Base-by-base conservation (phyloP, 1,140 invertebrate species). In the Thaumetopoea pityocampa region DNA sequence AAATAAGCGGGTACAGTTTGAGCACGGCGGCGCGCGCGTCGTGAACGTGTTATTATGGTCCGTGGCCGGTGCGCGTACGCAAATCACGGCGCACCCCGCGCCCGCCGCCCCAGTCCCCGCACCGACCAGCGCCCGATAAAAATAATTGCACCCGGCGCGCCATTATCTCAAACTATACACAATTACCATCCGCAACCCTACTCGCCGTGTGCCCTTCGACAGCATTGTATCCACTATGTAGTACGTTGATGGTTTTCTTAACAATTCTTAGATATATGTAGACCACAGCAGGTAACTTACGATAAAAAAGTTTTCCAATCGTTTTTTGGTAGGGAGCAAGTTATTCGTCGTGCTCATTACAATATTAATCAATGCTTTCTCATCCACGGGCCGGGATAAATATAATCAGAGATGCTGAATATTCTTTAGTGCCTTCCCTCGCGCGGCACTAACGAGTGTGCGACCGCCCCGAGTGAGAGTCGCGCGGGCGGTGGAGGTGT, bases 311-410 rank as follows among this genome's bases (percentile, higher is more conserved):
- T 15, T 4, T 2, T 12, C 27, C 22, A 27, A 34, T 34, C 23
- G 43, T 32, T 15, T 22, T 16, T 4, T 35, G 32, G 51, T 55
- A 32, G 11, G 11, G 33, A 41, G 52, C 28, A 44, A 27, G 53
- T 43, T 49, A 62, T 58, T 38, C 59, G 45, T 61, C 46, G 55
- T 56, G 55, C 67, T 81, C 67, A 81, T 81, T 81, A 81, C 55
- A 69, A 74, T 77, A 76, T 76, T 81, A 81, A 81, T 81, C 71
- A 78, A 77, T 76, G 69, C 62, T 70, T 66, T 73, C 68, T 68
- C 61, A 67, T 68, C 50, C 43, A 35, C 44, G 38, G 50, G 40
- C 40, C 46, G 59, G 50, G 54, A 69, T 66, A 56, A 67, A 70
- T 67, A 59, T 62, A 62, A 56, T 55, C 54, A n/a, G n/a, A n/a